These are phyloP conservation scores for Epizoanthus ramosus DNA, from an alignment of 92 coral and sea anemone species.

Conservation along the genomic window DNA sequence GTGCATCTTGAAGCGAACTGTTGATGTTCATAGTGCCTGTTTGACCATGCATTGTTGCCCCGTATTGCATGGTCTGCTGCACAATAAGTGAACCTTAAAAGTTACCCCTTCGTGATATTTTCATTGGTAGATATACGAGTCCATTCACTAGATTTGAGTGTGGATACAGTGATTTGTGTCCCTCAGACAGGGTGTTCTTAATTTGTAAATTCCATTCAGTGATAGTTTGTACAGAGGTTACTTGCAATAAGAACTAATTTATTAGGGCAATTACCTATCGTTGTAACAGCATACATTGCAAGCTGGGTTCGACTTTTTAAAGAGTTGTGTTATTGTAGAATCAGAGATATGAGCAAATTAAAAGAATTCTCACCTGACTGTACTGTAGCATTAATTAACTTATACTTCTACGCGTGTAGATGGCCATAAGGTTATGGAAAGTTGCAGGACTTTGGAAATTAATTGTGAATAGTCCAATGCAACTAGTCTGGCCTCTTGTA, in stretches of 20 bases:
- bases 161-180: slow-evolving; percentile 31
- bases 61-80: slow-evolving; percentile 30
- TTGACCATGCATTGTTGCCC: slow-evolving; percentile 34
- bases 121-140: slow-evolving; percentile 32
- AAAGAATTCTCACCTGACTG: slow-evolving; percentile 27
- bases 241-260: slow-evolving; percentile 82
- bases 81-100: slow-evolving; percentile 8
- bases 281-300: slow-evolving; percentile 50
- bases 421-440: no score
- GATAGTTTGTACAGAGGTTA: slow-evolving; percentile 86
- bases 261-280: slow-evolving; percentile 62
- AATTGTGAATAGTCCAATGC: no score
- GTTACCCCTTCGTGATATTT: slow-evolving; percentile 23
- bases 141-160: slow-evolving; percentile 12
- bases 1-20: slow-evolving; percentile 40
- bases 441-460: no score
- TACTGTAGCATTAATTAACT: background rate
- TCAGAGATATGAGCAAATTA: slow-evolving; percentile 30
- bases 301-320: slow-evolving; percentile 48
- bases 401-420: background rate
- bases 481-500: no score
- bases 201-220: slow-evolving; percentile 63
- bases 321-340: slow-evolving; percentile 50
- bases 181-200: slow-evolving; percentile 40
- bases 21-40: slow-evolving; percentile 20